Conservation (phyloP, 1,140 invertebrate genomes). For the Rhopalosiphum maidis region DNA sequence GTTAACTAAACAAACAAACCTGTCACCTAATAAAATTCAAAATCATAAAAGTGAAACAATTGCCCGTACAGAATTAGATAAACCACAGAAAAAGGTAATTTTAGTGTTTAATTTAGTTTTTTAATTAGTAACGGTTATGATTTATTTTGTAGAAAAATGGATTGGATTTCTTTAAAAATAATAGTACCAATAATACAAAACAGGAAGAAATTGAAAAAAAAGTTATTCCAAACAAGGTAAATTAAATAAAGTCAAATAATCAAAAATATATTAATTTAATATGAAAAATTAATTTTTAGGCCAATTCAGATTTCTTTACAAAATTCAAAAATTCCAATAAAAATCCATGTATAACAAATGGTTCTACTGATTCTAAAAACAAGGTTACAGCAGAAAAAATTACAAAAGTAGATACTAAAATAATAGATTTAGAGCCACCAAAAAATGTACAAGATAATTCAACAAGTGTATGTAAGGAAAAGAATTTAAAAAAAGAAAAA, state of each 20-base stretch:
- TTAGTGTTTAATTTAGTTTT: neutral
- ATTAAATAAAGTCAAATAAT: neutral
- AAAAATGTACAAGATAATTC: neutral
- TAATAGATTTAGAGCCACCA: neutral
- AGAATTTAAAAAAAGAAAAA: neutral
- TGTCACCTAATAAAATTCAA: neutral
- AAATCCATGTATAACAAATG: neutral
- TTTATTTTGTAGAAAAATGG: neutral
- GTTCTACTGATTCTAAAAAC: neutral
- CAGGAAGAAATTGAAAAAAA: neutral
- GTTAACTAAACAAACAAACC: neutral
- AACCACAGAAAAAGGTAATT: constrained; percentile 22
- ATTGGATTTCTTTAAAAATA: neutral
- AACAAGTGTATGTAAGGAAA: neutral
- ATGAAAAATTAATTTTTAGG: neutral
- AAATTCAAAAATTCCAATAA: constrained; percentile 28
- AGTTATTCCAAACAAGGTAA: constrained; percentile 2
- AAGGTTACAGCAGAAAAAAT: neutral
- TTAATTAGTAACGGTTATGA: neutral
- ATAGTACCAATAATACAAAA: neutral
- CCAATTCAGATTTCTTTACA: constrained; percentile 26
- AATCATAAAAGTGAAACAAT: neutral
- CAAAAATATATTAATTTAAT: neutral
- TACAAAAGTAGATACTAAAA: neutral
- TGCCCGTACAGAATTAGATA: neutral